Evolutionary conservation across 1,140 invertebrate species (phyloP), one percentile per base, ranked within the genome.

Genomic region (Anadara kagoshimensis): DNA sequence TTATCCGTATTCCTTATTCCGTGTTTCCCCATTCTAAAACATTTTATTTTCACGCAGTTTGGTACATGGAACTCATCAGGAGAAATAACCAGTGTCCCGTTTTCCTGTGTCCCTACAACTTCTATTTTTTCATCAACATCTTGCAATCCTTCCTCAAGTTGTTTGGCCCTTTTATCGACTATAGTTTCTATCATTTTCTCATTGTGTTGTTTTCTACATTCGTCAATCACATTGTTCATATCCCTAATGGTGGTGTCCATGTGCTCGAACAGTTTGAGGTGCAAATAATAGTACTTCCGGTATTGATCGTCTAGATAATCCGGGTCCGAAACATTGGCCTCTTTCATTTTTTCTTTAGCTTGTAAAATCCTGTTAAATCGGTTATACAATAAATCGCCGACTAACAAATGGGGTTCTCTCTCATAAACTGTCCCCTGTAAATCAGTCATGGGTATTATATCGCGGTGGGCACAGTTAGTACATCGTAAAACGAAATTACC

Each of bases 311-410:
- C 66, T 3, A 69, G 14, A 24, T 49, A 58, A 49, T 51, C 43
- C 8, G 66, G 67, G 53, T 65, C 67, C 24, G 63, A 36, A 3
- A 75, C 16, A 45, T 75, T 24, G n/a, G 69, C 58, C 18, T 57
- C 49, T 20, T 59, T 62, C 1, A 75, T 26, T 18, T 69, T 53
- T 14, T 63, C 49, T 47, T 64, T 61, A 36, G 64, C 53, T 44
- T 64, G 18, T 14, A 75, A 43, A 29, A 75, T 51, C 14, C 49
- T 59, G 10, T 56, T 41, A 49, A 75, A 75, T 41, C 66, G 20
- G 41, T 75, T 75, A 4, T 56, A 58, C 43, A 75, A 57, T 1
- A 75, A 43, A 24, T 75, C 66, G 26, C 73, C 67, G 24, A 41
- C 59, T 22, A 36, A 45, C 29, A 56, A 26, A 26, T 53, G 61